These are phyloP conservation scores for Pollachius pollachius DNA, from an alignment of 2,113 vertebrate genomes.

Conservation along the genomic window DNA sequence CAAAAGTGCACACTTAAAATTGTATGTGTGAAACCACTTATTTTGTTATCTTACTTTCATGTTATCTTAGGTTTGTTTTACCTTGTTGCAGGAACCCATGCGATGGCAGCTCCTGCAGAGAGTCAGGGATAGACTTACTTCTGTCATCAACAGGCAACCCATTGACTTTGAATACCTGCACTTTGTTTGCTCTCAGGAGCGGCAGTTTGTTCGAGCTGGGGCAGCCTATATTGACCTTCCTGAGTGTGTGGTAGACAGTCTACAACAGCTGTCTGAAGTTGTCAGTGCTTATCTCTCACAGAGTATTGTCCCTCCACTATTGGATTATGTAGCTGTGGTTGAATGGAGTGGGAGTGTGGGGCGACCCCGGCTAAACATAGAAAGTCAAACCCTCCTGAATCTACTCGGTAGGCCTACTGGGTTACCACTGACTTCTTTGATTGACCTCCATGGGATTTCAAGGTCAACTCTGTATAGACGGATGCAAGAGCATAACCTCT, in stretches of 20 bases:
- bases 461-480: slow-evolving; percentile 13
- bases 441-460: slow-evolving; percentile 5
- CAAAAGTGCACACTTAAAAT: background rate
- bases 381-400: slow-evolving; percentile 4
- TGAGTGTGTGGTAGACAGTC: slow-evolving; percentile 10
- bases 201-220: slow-evolving; percentile 12
- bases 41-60: background rate
- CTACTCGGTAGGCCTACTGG: background rate
- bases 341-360: slow-evolving; percentile 17
- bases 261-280: slow-evolving; percentile 16
- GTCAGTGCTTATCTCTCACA: slow-evolving; percentile 7
- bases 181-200: slow-evolving; percentile 13
- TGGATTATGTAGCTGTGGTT: slow-evolving; percentile 10
- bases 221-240: slow-evolving; percentile 18
- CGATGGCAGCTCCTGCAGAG: slow-evolving; percentile 11
- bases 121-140: slow-evolving; percentile 17
- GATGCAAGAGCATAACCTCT: slow-evolving; percentile 15
- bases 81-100: slow-evolving; percentile 2
- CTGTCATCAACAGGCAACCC: slow-evolving; percentile 12
- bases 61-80: background rate
- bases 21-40: background rate
- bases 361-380: slow-evolving; percentile 10
- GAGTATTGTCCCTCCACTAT: slow-evolving; percentile 6
- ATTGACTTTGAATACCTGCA: slow-evolving; percentile 20
- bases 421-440: background rate